Conservation (phyloP, 2,797 vertebrate genomes). For the Staurois parvus region DNA sequence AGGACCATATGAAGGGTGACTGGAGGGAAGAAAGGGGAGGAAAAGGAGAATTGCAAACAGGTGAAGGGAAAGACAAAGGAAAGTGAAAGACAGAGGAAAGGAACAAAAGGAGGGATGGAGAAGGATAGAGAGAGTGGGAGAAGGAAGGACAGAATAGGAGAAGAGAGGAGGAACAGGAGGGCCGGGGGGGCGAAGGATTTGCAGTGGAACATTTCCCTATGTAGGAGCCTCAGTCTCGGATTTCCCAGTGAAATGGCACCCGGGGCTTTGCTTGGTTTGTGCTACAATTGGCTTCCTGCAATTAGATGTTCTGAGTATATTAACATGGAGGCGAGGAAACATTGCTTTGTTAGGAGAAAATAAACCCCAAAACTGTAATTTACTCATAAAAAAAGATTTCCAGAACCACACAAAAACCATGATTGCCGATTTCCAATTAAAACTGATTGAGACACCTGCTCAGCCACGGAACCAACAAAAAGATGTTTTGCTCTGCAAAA, state of each 20-base stretch:
- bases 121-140: too few species aligned
- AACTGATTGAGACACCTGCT: neutral
- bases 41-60: too few species aligned
- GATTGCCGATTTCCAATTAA: slow-evolving; percentile 18
- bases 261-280: neutral
- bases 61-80: too few species aligned
- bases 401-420: neutral
- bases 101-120: too few species aligned
- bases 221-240: neutral
- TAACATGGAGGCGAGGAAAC: neutral
- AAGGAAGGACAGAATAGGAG: too few species aligned
- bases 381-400: neutral
- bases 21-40: too few species aligned
- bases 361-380: slow-evolving; percentile 12
- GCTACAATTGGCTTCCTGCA: neutral
- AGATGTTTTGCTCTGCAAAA: neutral
- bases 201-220: too few species aligned
- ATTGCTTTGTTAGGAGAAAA: neutral
- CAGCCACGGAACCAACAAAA: neutral
- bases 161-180: too few species aligned
- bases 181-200: too few species aligned
- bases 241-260: neutral
- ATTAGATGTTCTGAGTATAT: neutral
- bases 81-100: too few species aligned
- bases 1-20: too few species aligned